Base-by-base conservation (phyloP, 2,888 invertebrate species). In the Ectemnius lituratus region DNA sequence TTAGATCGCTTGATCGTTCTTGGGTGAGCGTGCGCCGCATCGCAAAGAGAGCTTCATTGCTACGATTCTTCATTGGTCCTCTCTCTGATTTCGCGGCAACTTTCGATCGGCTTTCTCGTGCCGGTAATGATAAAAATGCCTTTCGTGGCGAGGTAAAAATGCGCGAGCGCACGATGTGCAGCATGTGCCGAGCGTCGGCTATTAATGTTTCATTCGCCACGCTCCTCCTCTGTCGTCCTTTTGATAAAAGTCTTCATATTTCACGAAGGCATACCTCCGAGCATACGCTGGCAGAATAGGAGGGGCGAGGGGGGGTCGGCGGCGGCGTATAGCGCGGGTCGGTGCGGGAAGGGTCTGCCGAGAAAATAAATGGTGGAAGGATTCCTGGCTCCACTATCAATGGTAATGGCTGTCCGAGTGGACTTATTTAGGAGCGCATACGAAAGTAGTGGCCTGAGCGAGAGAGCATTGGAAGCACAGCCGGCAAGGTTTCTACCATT, bases 191-290 rank as follows among this genome's bases (percentile, higher is more conserved):
- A 47, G 67, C 65, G 52, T 16, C 73, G 70, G 73, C 79, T 80
- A 74, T 81, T 82, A 79, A 80, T 82, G 81, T 74, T 82, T 83
- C 81, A 82, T 75, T 73, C 70, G 60, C 67, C 75, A 68, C 64
- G 76, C 75, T 78, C 81, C 76, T 83, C 79, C 77, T 73, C 82
- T 75, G 81, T 79, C 82, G 74, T 75, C 77, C 79, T 82, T 84
- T 84, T 84, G 82, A 82, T 82, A 82, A 84, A 84, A 83, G 82
- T 81, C 84, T 84, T 82, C 82, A 84, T 84, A 84, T 84, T 84
- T 82, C 73, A 84, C 81, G 84, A 82, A 79, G 70, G 82, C 81
- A 77, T 79, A 79, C 73, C 73, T 58, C 52, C 27, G 52, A 23
- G 63, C 69, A 52, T 37, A 60, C 67, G 61, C 67, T 60, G 46